Base-by-base conservation (phyloP, 2,888 invertebrate species). In the Andricus quercusramuli region DNA sequence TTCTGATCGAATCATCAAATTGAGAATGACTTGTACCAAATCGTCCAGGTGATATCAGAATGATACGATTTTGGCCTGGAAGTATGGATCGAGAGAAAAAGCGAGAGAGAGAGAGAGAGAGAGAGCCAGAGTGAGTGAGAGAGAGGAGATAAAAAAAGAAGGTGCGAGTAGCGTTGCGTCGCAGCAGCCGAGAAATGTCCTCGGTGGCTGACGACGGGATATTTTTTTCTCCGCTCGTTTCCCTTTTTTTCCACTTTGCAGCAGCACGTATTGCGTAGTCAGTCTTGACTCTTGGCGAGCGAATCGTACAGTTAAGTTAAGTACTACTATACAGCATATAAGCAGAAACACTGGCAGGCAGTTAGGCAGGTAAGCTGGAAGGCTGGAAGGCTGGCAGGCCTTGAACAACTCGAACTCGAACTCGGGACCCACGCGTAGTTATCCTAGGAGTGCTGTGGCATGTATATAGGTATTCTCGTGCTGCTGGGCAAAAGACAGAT, bases 401-500 rank as follows among this genome's bases (percentile, higher is more conserved):
- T 92, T 92, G 92, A 92, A 91, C 89, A 88, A 86, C 89, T 86
- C 88, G 89, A 37, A 37, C 37, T 37, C 37, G 37, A 37, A 37
- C 37, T 37, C 88, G 89, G 90, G 91, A 91, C 91, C 91, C 91
- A 91, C 91, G 91, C 90, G 89, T 87, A 85, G 84, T 84, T 83
- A 81, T 86, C 74, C 84, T 85, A 85, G 82, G 86, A 85, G 85
- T 84, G 84, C 82, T 84, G 68, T 67, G 82, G 85, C 81, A 83
- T 86, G 83, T 87, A 85, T 88, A 86, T 87, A 88, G 88, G 87
- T 88, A 88, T 88, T 88, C 70, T 47, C 87, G 86, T 83, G 90
- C 90, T 89, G 90, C 88, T 86, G 89, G 88, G 88, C 88, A 89
- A 90, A 90, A 91, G 90, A 90, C 89, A 89, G 91, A 91, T 90